Base-by-base conservation (phyloP, 2,797 vertebrate species). In the Typhlichthys subterraneus region DNA sequence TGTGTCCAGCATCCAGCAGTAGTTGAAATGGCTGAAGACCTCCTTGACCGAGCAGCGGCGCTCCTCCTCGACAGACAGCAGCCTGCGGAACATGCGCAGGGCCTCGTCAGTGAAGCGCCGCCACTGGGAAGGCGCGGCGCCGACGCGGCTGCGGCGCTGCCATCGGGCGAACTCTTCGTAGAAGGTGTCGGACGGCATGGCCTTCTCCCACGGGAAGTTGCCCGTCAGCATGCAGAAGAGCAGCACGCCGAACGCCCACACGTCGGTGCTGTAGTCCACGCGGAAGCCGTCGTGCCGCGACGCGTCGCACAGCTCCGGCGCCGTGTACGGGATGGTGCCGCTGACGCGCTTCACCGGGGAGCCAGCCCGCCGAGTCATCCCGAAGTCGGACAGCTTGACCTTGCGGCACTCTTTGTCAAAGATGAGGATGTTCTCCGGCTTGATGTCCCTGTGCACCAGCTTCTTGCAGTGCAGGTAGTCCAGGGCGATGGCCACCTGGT, bases 141-240 rank as follows among this genome's bases (percentile, higher is more conserved):
- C 59, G 0, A 74, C 67, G 38, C 88, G 81, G 8, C 23, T 29
- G 23, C 90, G 91, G 0, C 87, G 85, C 83, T 94, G 93, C 93
- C 93, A 94, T 60, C 89, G 89, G 45, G 87, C 85, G 45, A 94
- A 94, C 87, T 94, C 93, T 29, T 92, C 86, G 3, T 93, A 93
- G 83, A 94, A 94, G 50, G 85, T 66, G 54, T 94, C 93, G 0
- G 78, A 82, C 0, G 89, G 90, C 70, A 91, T 80, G 0, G 93
- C 93, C 74, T 93, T 94, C 79, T 94, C 93, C 93, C 93, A 94
- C 53, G 93, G 93, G 75, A 94, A 94, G 79, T 94, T 94, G 0
- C 93, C 93, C 0, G 93, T 94, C 55, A 94, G 88, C 91, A 93
- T 94, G 80, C 93, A 94, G 82, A 94, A 94, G 14, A 94, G 91